Base-by-base conservation (phyloP, 2,113 vertebrate genomes). In the Potamarius usumacintae region DNA sequence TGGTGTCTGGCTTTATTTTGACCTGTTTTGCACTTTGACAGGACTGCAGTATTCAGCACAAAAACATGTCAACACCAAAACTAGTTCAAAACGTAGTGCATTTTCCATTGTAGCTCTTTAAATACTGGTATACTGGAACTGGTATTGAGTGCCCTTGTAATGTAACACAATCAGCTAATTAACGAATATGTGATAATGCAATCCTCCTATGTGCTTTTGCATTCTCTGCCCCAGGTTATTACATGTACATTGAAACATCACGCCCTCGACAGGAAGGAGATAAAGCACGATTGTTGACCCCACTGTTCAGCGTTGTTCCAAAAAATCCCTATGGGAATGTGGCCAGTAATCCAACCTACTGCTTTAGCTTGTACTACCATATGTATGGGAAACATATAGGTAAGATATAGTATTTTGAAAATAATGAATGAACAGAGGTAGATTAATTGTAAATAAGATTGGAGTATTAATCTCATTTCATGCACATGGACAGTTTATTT, bases 361-460 rank as follows among this genome's bases (percentile, higher is more conserved):
- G 98, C 78, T 95, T 99, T 89, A 95, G 96, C 91, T 99, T 99
- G 96, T 99, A 96, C 94, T 99, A 99, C 91, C 97, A 99, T 93
- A 99, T 99, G 98, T 97, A 99, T 86, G 98, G 98, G 86, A 97
- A 97, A 85, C 97, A 99, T 93, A 97, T 98, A 94, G 97, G 98
- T 99, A 91, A 94, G 57, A 18, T 18, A 11, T 58, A 58, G 17
- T 58, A 58, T 58, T 58, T 58, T 58, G 57, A 57, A 57, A 57
- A 57, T 57, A 17, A 57, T 57, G 2, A 57, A 57, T 17, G 8
- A 57, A 57, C 4, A 57, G 55, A 57, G 4, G 17, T 5, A 57
- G 55, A 57, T 17, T 14, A 15, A 17, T 57, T 57, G 55, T 57
- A 57, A 57, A 57, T 57, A 57, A 17, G 14, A 58, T 18, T 58